Evolutionary conservation across 2,113 vertebrate species (phyloP).

Genomic region (Alces alces): DNA sequence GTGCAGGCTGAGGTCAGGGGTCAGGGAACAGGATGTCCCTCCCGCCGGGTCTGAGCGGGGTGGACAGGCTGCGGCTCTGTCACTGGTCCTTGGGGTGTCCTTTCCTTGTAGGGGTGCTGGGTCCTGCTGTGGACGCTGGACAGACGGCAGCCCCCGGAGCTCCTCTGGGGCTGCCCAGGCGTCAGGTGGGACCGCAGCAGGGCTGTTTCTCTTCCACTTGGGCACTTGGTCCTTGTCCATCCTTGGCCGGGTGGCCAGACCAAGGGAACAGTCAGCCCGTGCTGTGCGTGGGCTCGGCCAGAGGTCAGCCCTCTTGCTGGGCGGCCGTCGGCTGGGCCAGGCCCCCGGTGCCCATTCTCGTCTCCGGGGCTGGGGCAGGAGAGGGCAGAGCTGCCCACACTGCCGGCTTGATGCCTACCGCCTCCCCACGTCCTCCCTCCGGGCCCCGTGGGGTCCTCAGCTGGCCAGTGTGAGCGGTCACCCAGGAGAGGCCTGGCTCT

Average conservation of each 20-base stretch:
- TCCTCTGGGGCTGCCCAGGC: background rate
- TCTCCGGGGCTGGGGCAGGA: background rate
- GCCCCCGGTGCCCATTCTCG: rapidly evolving
- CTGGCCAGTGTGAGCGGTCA: rapidly evolving
- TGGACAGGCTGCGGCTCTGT: background rate
- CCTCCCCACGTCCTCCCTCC: rapidly evolving
- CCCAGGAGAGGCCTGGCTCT: background rate
- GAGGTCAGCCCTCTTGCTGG: background rate
- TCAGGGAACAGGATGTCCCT: background rate
- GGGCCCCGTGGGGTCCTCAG: background rate
- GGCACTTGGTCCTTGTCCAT: background rate
- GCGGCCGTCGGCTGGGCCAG: rapidly evolving
- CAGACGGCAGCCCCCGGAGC: background rate
- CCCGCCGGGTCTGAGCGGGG: background rate
- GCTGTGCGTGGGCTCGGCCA: rapidly evolving
- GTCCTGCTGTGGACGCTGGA: background rate
- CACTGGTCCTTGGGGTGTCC: background rate
- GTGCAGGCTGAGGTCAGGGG: slow-evolving; percentile 6
- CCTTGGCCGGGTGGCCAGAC: background rate
- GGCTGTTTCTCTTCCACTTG: background rate
- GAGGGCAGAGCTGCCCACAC: background rate
- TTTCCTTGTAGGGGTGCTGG: background rate
- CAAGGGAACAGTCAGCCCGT: background rate
- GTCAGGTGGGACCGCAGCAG: background rate
- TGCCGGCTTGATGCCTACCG: background rate